phyloP scores from a whole-genome alignment of 2,113 vertebrate species.

The Polyodon spathula region DNA sequence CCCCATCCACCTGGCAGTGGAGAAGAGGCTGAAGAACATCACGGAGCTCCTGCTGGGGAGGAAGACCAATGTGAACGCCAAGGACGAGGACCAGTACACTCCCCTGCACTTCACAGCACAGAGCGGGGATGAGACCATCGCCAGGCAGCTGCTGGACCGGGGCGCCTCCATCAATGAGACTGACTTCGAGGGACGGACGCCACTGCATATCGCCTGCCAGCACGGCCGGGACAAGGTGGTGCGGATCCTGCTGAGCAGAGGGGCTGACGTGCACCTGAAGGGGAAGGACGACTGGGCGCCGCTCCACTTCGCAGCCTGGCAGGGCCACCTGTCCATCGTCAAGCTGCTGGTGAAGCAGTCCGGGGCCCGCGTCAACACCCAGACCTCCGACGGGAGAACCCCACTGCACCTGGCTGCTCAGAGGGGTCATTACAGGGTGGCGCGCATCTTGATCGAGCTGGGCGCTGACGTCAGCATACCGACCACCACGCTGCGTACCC shows the following conservation, averaged over 20 bases:
- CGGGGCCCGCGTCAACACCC: conserved; percentile 61
- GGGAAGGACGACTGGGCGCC: conserved; percentile 86
- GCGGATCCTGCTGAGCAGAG: conserved; percentile 75
- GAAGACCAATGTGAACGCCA: conserved; percentile 79
- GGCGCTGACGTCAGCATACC: conserved; percentile 56
- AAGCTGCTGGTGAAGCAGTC: conserved; percentile 85
- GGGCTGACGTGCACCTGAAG: conserved; percentile 56
- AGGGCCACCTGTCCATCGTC: conserved; percentile 83
- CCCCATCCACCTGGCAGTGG: conserved; percentile 80
- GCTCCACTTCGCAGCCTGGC: conserved; percentile 86
- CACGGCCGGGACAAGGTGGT: conserved; percentile 85
- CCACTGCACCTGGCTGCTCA: conserved; percentile 85
- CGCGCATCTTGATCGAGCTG: conserved; percentile 81
- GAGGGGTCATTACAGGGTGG: conserved; percentile 86
- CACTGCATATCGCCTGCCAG: conserved; percentile 86
- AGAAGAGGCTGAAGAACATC: conserved; percentile 66
- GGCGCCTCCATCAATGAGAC: conserved; percentile 64
- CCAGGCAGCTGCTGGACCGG: conserved; percentile 77
- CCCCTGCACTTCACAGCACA: conserved; percentile 88
- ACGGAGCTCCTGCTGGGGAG: conserved; percentile 80
- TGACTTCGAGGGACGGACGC: conserved; percentile 83
- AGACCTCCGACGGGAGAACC: conserved; percentile 76
- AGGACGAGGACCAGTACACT: conserved; percentile 92
- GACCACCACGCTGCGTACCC: conserved; percentile 50
- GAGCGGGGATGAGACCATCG: conserved; percentile 79